Percentiles rank a stretch among this genome's conserved stretches.
Evolutionary conservation across 2,113 vertebrate genomes (phyloP).

Genomic region (Lonchura striata): DNA sequence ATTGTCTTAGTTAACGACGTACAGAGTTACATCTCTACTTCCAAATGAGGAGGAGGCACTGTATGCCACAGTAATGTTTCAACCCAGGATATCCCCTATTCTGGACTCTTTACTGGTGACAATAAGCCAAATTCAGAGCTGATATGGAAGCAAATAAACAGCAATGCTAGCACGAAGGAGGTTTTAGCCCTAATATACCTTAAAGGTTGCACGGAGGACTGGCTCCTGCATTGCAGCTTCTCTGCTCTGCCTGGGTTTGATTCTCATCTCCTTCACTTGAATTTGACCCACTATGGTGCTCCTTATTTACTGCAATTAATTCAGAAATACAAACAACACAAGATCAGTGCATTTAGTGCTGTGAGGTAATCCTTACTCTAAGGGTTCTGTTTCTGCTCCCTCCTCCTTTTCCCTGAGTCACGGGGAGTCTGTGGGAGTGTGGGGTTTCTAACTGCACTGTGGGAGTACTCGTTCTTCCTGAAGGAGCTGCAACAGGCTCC

Average conservation of each 20-base stretch:
- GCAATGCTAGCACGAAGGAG: not conserved
- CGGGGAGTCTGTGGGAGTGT: not conserved
- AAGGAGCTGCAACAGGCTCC: not conserved
- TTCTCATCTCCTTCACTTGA: not conserved
- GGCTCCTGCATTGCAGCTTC: not conserved
- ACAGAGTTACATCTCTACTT: constrained; percentile 5
- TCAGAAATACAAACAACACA: not conserved
- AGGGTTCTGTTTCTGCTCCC: not conserved
- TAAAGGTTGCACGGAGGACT: not conserved
- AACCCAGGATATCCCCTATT: not conserved
- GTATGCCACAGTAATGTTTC: not conserved
- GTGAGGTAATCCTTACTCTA: not conserved
- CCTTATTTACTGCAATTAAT: not conserved
- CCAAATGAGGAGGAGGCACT: not conserved
- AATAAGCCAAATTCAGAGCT: not conserved
- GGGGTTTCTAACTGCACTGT: not conserved
- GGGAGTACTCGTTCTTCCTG: not conserved
- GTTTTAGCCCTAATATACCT: not conserved
- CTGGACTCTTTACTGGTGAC: not conserved
- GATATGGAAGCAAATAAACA: not conserved
- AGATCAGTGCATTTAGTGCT: not conserved
- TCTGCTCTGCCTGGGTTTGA: not conserved
- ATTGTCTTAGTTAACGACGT: constrained; percentile 70
- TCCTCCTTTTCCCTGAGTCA: not conserved
- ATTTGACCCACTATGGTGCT: not conserved